phyloP scores from a whole-genome alignment of 2,113 vertebrate genomes.

The Sterna hirundo region DNA sequence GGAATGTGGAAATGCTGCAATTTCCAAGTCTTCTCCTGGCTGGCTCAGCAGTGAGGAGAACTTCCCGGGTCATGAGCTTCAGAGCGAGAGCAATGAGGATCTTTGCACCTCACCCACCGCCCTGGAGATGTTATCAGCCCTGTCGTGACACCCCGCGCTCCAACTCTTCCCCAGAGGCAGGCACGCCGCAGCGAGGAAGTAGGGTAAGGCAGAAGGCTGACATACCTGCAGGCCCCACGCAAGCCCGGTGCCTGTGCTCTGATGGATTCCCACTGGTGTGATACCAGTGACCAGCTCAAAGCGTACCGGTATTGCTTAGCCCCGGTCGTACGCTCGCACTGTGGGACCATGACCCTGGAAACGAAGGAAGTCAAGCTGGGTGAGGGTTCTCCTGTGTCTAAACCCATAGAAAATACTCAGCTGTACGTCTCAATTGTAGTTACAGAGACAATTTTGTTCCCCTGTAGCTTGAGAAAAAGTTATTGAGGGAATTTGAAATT shows the following conservation, averaged over 20 bases:
- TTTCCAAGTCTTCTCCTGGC: neutral
- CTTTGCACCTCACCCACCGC: neutral
- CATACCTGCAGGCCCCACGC: neutral
- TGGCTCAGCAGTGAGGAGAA: fast-evolving
- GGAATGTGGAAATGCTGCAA: neutral
- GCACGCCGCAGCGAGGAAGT: fast-evolving
- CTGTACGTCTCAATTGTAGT: fast-evolving
- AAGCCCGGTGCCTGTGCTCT: neutral
- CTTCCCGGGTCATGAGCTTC: neutral
- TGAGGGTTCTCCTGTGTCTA: neutral
- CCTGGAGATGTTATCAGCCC: neutral
- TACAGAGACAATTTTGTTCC: neutral
- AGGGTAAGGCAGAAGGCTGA: neutral
- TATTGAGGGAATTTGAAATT: neutral
- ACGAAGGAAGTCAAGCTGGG: fast-evolving
- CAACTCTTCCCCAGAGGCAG: neutral
- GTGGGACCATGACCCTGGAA: neutral
- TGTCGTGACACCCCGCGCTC: neutral
- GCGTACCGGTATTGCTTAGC: neutral
- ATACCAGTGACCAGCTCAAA: neutral
- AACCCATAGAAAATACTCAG: neutral
- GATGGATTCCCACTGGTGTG: neutral
- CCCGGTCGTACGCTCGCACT: fast-evolving
- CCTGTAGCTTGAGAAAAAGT: neutral
- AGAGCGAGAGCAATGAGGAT: neutral